Evolutionary conservation across 2,113 vertebrate species (phyloP).

Genomic region (Trogon surrucura): DNA sequence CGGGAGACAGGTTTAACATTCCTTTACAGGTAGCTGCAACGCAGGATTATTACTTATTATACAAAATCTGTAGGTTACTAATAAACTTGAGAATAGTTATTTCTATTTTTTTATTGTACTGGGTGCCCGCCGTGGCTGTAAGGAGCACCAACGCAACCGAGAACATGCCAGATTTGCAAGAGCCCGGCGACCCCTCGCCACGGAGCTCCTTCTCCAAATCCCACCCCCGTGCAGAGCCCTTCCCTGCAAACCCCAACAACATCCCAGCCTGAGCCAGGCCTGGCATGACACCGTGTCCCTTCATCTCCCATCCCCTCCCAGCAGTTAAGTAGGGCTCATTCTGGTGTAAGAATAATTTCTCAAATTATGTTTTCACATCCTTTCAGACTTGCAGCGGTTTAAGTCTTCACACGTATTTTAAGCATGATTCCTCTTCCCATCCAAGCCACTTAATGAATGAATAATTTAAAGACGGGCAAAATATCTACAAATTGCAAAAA

Average conservation of each 20-base stretch:
- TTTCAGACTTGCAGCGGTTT: background rate
- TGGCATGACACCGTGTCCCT: fast-evolving
- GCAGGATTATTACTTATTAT: background rate
- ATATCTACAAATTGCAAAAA: conserved; percentile 16
- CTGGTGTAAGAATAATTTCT: background rate
- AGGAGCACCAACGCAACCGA: background rate
- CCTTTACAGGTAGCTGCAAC: background rate
- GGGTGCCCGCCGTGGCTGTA: fast-evolving
- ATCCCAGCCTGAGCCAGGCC: background rate
- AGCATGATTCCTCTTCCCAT: background rate
- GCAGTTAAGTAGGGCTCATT: background rate
- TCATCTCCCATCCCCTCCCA: background rate
- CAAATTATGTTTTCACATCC: background rate
- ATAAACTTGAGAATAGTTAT: background rate
- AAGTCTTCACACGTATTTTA: background rate
- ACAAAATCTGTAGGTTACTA: background rate
- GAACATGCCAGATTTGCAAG: background rate
- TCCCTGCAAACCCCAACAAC: background rate
- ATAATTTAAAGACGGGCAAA: conserved; percentile 24
- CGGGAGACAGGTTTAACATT: background rate
- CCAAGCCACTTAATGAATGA: conserved; percentile 21
- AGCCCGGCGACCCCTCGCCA: background rate
- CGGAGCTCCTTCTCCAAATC: background rate
- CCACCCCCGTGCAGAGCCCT: background rate
- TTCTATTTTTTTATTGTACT: background rate